A percentile compares a stretch with the other conserved stretches of the same genome.
These are phyloP conservation scores for Solea senegalensis DNA, from an alignment of 2,113 vertebrate species.

Conservation along the genomic window DNA sequence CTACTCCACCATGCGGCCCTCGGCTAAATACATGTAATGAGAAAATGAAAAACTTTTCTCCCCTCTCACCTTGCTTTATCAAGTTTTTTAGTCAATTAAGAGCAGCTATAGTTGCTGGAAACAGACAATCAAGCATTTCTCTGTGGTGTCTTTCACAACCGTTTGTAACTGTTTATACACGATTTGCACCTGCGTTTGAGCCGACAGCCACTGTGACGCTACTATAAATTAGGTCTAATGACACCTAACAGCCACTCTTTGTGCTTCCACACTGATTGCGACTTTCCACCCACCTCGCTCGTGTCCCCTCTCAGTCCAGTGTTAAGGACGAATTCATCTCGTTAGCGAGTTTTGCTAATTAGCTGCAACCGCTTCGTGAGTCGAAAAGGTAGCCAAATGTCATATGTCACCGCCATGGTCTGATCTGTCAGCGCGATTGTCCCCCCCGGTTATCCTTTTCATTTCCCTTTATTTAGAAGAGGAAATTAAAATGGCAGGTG, in stretches of 20 bases:
- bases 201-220: not conserved
- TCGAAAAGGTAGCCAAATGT: not conserved
- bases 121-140: too few species aligned
- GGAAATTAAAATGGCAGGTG: not conserved
- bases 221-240: constrained; percentile 24
- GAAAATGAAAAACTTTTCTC: too few species aligned
- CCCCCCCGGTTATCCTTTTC: not conserved
- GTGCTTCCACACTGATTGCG: not conserved
- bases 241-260: constrained; percentile 16
- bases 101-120: not conserved
- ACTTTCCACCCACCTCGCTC: not conserved
- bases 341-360: constrained; percentile 50
- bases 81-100: not conserved
- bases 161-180: not conserved
- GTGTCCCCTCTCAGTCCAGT: not conserved
- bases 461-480: not conserved
- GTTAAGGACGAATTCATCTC: constrained; percentile 37
- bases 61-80: not conserved
- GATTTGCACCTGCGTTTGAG: not conserved
- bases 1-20: too few species aligned
- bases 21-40: too few species aligned
- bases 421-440: not conserved
- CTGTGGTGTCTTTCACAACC: not conserved
- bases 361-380: constrained; percentile 14
- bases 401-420: not conserved